Evolutionary conservation across 2,797 vertebrate species (phyloP), one percentile per base, ranked within the genome.

Genomic region (Staurois parvus): DNA sequence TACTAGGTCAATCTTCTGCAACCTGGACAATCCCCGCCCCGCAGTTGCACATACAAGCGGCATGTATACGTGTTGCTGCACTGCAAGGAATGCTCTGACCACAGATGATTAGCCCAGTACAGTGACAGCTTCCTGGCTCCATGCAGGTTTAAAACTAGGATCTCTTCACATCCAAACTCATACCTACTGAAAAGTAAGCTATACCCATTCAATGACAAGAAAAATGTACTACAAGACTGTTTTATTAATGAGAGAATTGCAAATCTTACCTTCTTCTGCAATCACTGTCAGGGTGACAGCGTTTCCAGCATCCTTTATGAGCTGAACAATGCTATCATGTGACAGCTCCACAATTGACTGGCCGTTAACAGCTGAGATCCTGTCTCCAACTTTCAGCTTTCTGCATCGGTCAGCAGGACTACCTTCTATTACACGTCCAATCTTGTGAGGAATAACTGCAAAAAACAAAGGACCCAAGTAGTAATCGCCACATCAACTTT

Each of bases 371-470:
- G 98, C 98, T 0, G 98, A 99, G 91, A 99, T 99, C 2, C 96
- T 95, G 76, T 99, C 98, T 0, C 98, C 97, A 84, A 99, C 97
- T 80, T 98, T 98, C 89, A 99, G 95, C 90, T 91, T 96, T 68
- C 97, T 96, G 8, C 96, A 93, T 3, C 95, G 97, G 88, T 99
- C 98, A 0, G 98, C 98, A 0, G 98, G 98, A 87, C 98, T 99
- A 82, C 98, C 97, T 1, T 98, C 97, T 9, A 99, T 99, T 37
- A 99, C 96, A 9, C 98, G 96, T 13, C 98, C 98, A 0, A 99
- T 99, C 94, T 99, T 99, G 93, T 99, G 98, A 70, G 98, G 98
- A 83, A 99, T 99, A 37, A 99, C 98, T 99, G 81, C 21, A 85
- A 83, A 26, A n/a, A 86, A 88, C 37, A 24, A 24, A 40, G 64